Base-by-base conservation (phyloP, 2,113 vertebrate species). In the Tylochromis polylepis region DNA sequence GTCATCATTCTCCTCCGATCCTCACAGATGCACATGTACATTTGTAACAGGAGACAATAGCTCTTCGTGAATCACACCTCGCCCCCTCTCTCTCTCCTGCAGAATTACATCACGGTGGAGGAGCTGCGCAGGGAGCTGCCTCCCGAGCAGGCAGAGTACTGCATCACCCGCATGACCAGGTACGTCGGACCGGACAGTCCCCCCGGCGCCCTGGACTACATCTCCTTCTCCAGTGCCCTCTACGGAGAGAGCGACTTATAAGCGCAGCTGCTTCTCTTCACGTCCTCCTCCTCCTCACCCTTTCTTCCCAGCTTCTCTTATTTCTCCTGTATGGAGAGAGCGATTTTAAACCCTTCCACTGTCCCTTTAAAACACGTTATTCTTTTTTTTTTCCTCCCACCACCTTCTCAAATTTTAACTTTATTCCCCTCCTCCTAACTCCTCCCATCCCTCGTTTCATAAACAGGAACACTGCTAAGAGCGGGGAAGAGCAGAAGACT, bases 201-300 rank as follows among this genome's bases (percentile, higher is more conserved):
- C 1, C 0, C 94, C 1, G 97, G 97, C 27, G 97, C 97, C 84
- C 96, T 98, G 92, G 98, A 98, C 96, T 98, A 98, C 38, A 96
- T 98, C 93, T 98, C 97, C 94, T 98, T 98, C 97, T 98, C 98
- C 95, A 98, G 96, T 62, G 97, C 97, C 88, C 97, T 98, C 89
- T 98, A 98, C 0, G 97, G 97, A 58, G 97, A 98, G 93, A 98
- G 98, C 67, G 97, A 98, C 95, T 97, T 98, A 95, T 98, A 96
- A 97, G 92, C 31, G 3, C 49, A 75, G 38, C 75, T 31, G 43
- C 62, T 51, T 20, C 83, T 78, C 80, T 57, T 29, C 84, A 36
- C 15, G 1, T 65, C 60, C 60, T 38, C 60, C 60, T 62, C 81
- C 82, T 60, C 89, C 85, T 34, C 67, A 49, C 27, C 22, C 55